Evolutionary conservation across 1,140 invertebrate genomes (phyloP).

Genomic region (Micrasema longulum): DNA sequence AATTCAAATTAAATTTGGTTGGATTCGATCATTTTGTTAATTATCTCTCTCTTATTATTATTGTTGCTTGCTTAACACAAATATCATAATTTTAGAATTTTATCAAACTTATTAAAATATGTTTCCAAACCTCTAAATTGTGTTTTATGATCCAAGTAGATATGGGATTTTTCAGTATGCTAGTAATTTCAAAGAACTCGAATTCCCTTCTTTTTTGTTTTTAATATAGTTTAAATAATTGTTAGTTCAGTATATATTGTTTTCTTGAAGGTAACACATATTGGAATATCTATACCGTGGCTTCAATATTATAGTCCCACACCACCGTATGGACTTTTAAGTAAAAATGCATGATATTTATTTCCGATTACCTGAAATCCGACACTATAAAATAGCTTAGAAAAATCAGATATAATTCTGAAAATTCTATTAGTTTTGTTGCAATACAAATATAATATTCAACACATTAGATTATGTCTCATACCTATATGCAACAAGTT

Average conservation of each 20-base stretch:
- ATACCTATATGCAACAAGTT: conserved; percentile 48
- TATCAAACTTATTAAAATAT: conserved; percentile 53
- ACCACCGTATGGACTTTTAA: conserved; percentile 8
- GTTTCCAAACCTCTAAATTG: conserved; percentile 50
- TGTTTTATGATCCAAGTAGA: conserved; percentile 48
- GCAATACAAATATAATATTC: conserved; percentile 53
- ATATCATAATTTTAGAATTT: conserved; percentile 54
- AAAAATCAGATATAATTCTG: conserved; percentile 51
- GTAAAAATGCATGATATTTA: conserved; percentile 46
- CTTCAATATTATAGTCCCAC: background rate
- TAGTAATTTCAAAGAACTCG: conserved; percentile 42
- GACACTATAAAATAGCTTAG: conserved; percentile 53
- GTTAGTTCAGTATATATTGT: conserved; percentile 50
- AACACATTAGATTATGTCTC: conserved; percentile 53
- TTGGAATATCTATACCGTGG: background rate
- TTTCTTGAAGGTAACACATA: conserved; percentile 28
- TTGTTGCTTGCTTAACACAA: conserved; percentile 55
- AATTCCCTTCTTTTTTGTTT: conserved; percentile 44
- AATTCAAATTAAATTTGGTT: too few species aligned
- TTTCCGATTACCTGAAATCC: conserved; percentile 50
- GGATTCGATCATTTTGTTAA: too few species aligned
- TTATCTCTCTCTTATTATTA: too few species aligned
- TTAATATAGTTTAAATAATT: conserved; percentile 46
- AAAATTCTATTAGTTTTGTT: conserved; percentile 54
- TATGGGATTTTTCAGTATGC: conserved; percentile 51